Conservation (phyloP, 1,140 invertebrate species). For the Drosophila santomea region DNA sequence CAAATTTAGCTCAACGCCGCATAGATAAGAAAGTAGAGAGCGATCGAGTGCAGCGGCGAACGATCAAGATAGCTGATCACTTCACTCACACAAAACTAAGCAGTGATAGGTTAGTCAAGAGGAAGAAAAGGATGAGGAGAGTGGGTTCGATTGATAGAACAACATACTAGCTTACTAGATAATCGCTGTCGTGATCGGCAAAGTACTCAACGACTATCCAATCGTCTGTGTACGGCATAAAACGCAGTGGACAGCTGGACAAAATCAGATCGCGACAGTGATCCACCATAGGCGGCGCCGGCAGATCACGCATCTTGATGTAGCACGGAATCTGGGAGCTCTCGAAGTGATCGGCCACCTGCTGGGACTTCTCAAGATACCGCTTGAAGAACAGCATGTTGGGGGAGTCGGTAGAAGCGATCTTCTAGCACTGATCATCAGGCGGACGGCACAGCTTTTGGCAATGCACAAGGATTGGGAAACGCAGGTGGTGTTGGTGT, state of each 20-base stretch:
- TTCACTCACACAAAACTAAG: not conserved
- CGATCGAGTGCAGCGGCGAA: conserved; percentile 10
- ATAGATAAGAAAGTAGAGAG: conserved; percentile 52
- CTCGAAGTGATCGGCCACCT: conserved; percentile 72
- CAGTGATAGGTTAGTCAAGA: conserved; percentile 27
- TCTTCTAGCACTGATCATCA: conserved; percentile 29
- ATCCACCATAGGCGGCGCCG: conserved; percentile 58
- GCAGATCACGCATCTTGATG: conserved; percentile 74
- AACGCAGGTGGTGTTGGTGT: conserved; percentile 8
- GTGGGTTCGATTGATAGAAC: conserved; percentile 15
- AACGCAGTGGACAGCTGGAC: conserved; percentile 60
- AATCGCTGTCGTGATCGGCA: conserved; percentile 76
- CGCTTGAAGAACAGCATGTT: conserved; percentile 79
- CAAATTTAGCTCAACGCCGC: conserved; percentile 53
- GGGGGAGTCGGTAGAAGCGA: not conserved
- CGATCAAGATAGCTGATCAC: conserved; percentile 33
- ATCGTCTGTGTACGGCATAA: conserved; percentile 66
- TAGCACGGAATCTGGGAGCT: conserved; percentile 71
- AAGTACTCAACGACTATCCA: conserved; percentile 82
- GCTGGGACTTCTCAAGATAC: conserved; percentile 76
- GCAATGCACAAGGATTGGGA: conserved; percentile 23
- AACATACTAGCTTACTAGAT: conserved; percentile 64
- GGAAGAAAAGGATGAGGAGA: not conserved
- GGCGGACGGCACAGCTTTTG: conserved; percentile 11
- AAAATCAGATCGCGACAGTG: conserved; percentile 63